Conservation (phyloP, 2,888 invertebrate species). For the Tridacna crocea region DNA sequence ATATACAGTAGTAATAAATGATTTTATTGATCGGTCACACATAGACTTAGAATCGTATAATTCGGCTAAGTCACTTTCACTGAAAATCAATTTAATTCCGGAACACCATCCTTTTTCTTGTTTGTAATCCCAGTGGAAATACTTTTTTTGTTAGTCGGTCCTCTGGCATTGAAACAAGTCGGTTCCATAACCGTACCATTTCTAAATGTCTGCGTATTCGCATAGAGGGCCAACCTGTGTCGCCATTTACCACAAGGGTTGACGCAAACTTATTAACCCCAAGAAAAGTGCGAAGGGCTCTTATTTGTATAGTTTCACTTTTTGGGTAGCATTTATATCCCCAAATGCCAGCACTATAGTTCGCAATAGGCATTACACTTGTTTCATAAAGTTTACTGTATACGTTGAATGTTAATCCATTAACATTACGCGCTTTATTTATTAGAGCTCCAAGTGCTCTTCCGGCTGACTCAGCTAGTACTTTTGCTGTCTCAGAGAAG, state of each 20-base stretch:
- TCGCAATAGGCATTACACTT: slow-evolving; percentile 11
- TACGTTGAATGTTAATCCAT: neutral
- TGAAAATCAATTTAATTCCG: neutral
- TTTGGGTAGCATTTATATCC: slow-evolving; percentile 16
- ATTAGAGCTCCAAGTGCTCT: neutral
- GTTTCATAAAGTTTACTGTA: neutral
- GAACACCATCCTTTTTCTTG: slow-evolving; percentile 1
- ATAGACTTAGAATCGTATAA: neutral
- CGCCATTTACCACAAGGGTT: slow-evolving; percentile 12
- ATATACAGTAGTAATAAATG: neutral
- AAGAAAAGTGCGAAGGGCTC: slow-evolving; percentile 5
- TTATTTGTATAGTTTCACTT: slow-evolving; percentile 5
- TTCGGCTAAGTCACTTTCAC: neutral
- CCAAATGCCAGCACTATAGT: slow-evolving; percentile 6
- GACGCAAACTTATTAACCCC: slow-evolving; percentile 15
- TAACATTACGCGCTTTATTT: neutral
- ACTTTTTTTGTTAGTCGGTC: slow-evolving; percentile 17
- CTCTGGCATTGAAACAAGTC: slow-evolving; percentile 7
- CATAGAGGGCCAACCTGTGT: neutral
- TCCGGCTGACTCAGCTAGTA: slow-evolving; percentile 4
- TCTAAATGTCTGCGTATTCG: neutral
- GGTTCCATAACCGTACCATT: neutral
- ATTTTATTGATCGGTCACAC: neutral
- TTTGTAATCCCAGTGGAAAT: slow-evolving; percentile 13
- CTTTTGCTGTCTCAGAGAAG: slow-evolving; percentile 8